phyloP scores from a whole-genome alignment of 2,888 invertebrate genomes.

The Synanthedon myopaeformis region DNA sequence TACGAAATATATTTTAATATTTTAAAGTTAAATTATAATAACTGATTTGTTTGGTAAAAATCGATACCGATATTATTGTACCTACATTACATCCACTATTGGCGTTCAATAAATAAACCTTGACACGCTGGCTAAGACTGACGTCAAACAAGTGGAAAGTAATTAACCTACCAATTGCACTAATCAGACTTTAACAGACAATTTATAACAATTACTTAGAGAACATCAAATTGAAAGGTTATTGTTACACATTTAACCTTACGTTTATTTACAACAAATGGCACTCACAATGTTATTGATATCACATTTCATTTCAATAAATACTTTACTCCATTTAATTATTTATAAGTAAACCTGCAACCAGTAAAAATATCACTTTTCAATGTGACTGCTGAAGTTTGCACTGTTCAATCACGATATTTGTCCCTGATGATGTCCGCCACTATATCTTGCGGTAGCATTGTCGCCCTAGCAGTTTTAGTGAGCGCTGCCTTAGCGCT shows the following conservation, averaged over 20 bases:
- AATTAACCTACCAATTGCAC: not conserved
- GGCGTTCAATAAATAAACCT: not conserved
- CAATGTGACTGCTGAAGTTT: not conserved
- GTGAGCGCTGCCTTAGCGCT: conserved; percentile 48
- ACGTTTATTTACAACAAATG: too few relatives aligned
- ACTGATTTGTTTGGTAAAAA: too few relatives aligned
- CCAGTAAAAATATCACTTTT: not conserved
- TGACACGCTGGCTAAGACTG: not conserved
- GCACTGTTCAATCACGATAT: conserved; percentile 22
- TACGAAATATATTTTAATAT: too few relatives aligned
- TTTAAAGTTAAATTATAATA: too few relatives aligned
- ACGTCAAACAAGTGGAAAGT: not conserved
- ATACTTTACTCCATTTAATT: too few relatives aligned
- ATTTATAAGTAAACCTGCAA: too few relatives aligned
- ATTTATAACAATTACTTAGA: not conserved
- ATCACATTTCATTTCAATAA: too few relatives aligned
- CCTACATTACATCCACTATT: not conserved
- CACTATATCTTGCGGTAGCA: conserved; percentile 58
- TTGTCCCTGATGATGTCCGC: conserved; percentile 59
- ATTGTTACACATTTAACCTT: too few relatives aligned
- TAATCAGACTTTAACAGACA: not conserved
- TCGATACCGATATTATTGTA: too few relatives aligned
- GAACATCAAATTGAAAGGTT: not conserved
- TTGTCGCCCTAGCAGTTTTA: conserved; percentile 58
- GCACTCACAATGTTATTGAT: too few relatives aligned